A percentile compares a stretch with the other conserved stretches of the same genome.
These are phyloP conservation scores for Agonopterix alstromeriana DNA, from an alignment of 2,888 invertebrate species.

Conservation along the genomic window DNA sequence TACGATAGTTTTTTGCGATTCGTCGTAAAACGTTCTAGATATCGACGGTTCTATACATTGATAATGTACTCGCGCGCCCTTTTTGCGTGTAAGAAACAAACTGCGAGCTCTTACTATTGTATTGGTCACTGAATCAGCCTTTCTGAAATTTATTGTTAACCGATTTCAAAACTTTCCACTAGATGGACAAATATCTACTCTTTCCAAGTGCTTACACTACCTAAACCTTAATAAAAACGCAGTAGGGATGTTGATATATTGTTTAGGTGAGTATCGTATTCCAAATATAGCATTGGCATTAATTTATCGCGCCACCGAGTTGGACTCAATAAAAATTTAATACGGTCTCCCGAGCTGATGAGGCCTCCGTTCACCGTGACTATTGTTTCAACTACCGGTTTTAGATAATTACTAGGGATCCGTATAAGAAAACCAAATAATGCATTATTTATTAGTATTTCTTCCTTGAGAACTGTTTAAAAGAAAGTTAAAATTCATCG, in stretches of 20 bases:
- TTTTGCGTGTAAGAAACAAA: neutral
- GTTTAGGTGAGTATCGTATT: no score
- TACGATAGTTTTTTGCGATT: conserved; percentile 43
- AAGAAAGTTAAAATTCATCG: no score
- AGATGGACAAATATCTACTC: no score
- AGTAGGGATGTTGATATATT: no score
- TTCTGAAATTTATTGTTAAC: no score
- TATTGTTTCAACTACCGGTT: conserved; percentile 65
- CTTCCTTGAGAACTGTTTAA: no score
- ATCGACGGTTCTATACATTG: conserved; percentile 7
- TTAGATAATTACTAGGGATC: conserved; percentile 50
- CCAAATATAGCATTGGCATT: no score
- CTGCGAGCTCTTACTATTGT: neutral
- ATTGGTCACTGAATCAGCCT: neutral
- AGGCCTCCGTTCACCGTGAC: conserved; percentile 44
- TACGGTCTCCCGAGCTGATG: conserved; percentile 34
- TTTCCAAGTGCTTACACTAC: no score
- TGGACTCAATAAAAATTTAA: conserved; percentile 37
- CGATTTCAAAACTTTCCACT: no score
- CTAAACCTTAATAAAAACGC: no score
- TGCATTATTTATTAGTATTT: no score
- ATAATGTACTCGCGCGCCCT: neutral
- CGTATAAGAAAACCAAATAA: conserved; percentile 10
- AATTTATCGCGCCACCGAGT: no score
- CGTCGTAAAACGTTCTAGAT: conserved; percentile 42